Evolutionary conservation across 1,140 invertebrate genomes (phyloP), one percentile per base, ranked within the genome.

Genomic region (Nixonia krombeini): DNA sequence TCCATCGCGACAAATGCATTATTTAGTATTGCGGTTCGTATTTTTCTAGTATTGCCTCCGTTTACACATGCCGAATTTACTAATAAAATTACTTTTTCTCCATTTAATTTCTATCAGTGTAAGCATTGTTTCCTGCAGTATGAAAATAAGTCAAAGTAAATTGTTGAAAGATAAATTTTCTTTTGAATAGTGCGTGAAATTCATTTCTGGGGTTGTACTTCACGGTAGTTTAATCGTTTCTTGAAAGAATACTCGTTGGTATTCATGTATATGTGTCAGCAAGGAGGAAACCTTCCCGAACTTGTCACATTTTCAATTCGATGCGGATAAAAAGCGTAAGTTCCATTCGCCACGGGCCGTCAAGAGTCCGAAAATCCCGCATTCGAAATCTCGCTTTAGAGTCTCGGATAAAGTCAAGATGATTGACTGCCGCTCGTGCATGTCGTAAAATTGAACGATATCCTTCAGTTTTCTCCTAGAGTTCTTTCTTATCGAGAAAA

Each of bases 271-370:
- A 10, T 16, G 45, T 47, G 21, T 47, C 16, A 31, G 16, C 10
- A n/a, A 4, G 5, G 9, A 26, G 26, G 9, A 17, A 46, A 40
- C 10, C 23, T 40, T 16, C 28, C n/a, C 23, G 40, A 29, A 16
- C 18, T 33, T 37, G 31, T 49, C 42, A 58, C 52, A 67, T 73
- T 73, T 66, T 47, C 58, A 59, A 74, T 77, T 77, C 69, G 75
- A 74, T 44, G 74, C 64, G 64, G 66, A 44, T 17, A 53, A 25
- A 28, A 18, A 40, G 41, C 45, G 47, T 38, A 49, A 59, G 59
- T 61, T 37, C 59, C 62, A 76, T 77, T 77, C 74, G 74, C 72
- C 46, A 76, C 68, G 59, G 58, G 35, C 49, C 49, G 72, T 71
- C 70, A 46, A 72, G 70, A 70, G 12, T 8, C 69, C 70, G 41